Evolutionary conservation across 2,113 vertebrate genomes (phyloP).

Genomic region (Erinaceus europaeus): DNA sequence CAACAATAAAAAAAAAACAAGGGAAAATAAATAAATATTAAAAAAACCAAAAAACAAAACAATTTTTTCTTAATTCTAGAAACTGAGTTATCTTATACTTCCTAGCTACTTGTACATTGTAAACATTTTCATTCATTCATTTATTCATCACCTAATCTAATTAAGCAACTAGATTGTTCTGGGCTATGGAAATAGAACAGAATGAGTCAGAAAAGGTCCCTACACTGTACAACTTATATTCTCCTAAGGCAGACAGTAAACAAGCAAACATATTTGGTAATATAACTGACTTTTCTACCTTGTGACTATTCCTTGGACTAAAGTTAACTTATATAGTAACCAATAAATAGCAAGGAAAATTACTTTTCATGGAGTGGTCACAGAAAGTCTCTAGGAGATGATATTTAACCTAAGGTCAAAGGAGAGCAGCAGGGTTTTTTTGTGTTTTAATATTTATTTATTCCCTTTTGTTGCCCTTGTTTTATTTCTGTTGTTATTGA

Average conservation of each 20-base stretch:
- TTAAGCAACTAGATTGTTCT: neutral
- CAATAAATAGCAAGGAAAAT: neutral
- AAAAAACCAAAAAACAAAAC: no score
- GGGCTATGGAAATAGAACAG: neutral
- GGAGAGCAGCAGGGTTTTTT: neutral
- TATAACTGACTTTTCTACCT: no score
- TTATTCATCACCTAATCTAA: constrained; percentile 8
- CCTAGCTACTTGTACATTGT: neutral
- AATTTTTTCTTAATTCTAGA: constrained; percentile 9
- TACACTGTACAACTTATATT: neutral
- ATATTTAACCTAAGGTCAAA: neutral
- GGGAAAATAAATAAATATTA: no score
- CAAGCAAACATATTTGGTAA: neutral
- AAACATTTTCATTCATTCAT: no score
- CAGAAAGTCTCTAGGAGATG: neutral
- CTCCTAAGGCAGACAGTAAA: neutral
- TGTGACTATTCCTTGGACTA: neutral
- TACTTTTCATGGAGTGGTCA: neutral
- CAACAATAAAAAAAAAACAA: no score
- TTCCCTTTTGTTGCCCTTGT: no score
- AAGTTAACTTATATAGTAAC: neutral
- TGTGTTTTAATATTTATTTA: no score
- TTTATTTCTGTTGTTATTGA: no score
- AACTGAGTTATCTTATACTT: neutral
- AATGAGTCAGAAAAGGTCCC: neutral